These are phyloP conservation scores for Patella vulgata DNA, from an alignment of 1,140 invertebrate species.

Conservation along the genomic window DNA sequence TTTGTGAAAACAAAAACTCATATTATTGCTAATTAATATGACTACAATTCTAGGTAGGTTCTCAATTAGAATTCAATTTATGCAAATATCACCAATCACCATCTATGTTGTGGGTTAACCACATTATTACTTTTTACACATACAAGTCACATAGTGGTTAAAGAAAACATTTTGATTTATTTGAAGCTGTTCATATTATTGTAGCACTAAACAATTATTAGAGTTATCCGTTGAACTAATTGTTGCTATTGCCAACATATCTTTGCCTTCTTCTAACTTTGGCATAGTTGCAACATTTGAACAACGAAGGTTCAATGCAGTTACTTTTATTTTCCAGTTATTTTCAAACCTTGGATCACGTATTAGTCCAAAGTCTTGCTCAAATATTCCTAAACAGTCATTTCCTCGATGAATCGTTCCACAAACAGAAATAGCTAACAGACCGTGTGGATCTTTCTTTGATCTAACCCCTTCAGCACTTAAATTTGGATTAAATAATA, in stretches of 20 bases:
- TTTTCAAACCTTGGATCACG: slow-evolving; percentile 72
- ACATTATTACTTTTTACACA: too few relatives aligned
- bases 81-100: too few relatives aligned
- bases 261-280: slow-evolving; percentile 27
- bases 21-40: too few relatives aligned
- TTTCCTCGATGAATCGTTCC: slow-evolving; percentile 72
- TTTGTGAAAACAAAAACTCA: too few relatives aligned
- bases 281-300: slow-evolving; percentile 30
- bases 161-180: too few relatives aligned
- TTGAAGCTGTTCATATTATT: too few relatives aligned
- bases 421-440: slow-evolving; percentile 72
- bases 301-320: slow-evolving; percentile 41
- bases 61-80: too few relatives aligned
- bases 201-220: too few relatives aligned
- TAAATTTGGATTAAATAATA: slow-evolving; percentile 74
- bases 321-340: slow-evolving; percentile 74
- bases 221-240: too few relatives aligned
- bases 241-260: slow-evolving; percentile 29
- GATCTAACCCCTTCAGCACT: slow-evolving; percentile 69
- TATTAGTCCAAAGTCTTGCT: slow-evolving; percentile 73
- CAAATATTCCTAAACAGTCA: slow-evolving; percentile 73
- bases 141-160: too few relatives aligned
- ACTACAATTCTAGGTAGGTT: too few relatives aligned
- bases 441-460: slow-evolving; percentile 71
- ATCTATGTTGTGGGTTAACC: too few relatives aligned